phyloP scores from a whole-genome alignment of 1,140 invertebrate genomes.

The Mylabris phalerata region DNA sequence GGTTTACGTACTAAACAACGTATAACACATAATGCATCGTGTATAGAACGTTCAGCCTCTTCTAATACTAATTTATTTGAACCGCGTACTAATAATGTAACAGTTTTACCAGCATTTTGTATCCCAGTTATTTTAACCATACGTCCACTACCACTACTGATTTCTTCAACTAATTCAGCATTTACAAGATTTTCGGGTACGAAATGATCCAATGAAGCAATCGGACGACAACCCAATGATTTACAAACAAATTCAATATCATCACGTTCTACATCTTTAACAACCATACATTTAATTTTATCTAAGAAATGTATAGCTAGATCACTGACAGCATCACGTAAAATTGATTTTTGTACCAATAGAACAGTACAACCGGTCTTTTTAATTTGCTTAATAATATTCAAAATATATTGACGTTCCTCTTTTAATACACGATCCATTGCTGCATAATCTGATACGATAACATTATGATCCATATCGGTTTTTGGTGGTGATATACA shows the following conservation, averaged over 20 bases:
- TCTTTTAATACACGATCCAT: constrained; percentile 99
- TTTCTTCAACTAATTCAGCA: constrained; percentile 94
- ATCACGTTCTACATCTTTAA: constrained; percentile 96
- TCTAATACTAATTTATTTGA: constrained; percentile 96
- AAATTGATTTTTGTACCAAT: constrained; percentile 97
- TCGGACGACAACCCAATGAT: constrained; percentile 88
- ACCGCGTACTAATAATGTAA: constrained; percentile 89
- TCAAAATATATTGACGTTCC: constrained; percentile 95
- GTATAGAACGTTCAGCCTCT: constrained; percentile 92
- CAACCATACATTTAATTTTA: constrained; percentile 98
- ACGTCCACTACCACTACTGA: constrained; percentile 81
- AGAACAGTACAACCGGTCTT: constrained; percentile 97
- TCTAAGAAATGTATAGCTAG: constrained; percentile 96
- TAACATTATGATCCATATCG: constrained; percentile 98
- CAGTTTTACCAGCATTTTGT: constrained; percentile 79
- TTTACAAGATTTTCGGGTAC: constrained; percentile 81
- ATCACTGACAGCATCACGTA: constrained; percentile 95
- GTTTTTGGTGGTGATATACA: constrained; percentile 99
- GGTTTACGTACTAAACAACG: constrained; percentile 88
- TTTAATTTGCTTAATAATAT: constrained; percentile 99
- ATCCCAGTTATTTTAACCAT: constrained; percentile 75
- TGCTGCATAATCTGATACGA: constrained; percentile 96
- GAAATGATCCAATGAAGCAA: constrained; percentile 98
- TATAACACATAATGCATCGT: constrained; percentile 97
- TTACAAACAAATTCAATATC: constrained; percentile 98